Conservation (phyloP, 2,113 vertebrate genomes). For the Cephalophus harveyi region DNA sequence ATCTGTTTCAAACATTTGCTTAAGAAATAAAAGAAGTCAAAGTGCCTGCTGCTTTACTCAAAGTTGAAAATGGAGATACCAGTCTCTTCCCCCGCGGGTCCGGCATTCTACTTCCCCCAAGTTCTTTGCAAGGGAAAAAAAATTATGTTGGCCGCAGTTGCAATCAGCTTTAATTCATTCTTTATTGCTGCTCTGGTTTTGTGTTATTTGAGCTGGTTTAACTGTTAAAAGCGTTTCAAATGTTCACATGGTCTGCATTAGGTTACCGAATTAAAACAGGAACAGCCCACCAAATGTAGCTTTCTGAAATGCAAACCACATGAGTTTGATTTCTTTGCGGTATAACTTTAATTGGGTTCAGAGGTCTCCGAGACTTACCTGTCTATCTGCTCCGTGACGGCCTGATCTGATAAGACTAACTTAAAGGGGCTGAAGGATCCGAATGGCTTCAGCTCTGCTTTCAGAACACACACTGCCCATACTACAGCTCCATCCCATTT, state of each 20-base stretch:
- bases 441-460: constrained; percentile 62
- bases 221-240: constrained; percentile 88
- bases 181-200: constrained; percentile 88
- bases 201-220: constrained; percentile 89
- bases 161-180: constrained; percentile 89
- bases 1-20: constrained; percentile 72
- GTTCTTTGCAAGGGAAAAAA: constrained; percentile 76
- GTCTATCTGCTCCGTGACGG: constrained; percentile 83
- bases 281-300: constrained; percentile 86
- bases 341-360: constrained; percentile 87
- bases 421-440: constrained; percentile 78
- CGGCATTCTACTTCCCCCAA: constrained; percentile 34
- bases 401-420: constrained; percentile 82
- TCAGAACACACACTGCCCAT: constrained; percentile 56
- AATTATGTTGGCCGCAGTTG: constrained; percentile 80
- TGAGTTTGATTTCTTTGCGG: constrained; percentile 88
- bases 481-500: constrained; percentile 10
- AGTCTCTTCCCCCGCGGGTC: background rate
- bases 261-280: constrained; percentile 88
- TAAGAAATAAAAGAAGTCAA: constrained; percentile 73
- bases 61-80: constrained; percentile 67
- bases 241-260: constrained; percentile 90
- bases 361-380: constrained; percentile 85
- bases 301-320: constrained; percentile 88
- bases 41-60: constrained; percentile 59